Percentiles rank a stretch among this genome's conserved stretches.
These are phyloP conservation scores for Plebejus anna DNA, from an alignment of 2,888 invertebrate species.

Conservation along the genomic window DNA sequence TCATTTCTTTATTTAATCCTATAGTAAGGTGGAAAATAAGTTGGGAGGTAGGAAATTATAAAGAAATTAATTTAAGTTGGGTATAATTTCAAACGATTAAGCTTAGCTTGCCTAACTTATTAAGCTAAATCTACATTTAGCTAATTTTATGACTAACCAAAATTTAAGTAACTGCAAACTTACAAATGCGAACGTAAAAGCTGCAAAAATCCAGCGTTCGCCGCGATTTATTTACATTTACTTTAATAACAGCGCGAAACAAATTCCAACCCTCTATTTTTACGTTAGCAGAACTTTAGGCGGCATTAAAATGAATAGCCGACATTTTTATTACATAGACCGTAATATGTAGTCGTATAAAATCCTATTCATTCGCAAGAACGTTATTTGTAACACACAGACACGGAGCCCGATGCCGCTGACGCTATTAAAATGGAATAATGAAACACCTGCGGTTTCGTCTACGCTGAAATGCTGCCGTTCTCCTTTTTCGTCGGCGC, in stretches of 20 bases:
- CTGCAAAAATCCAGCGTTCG: neutral
- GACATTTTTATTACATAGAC: constrained; percentile 37
- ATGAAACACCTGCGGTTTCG: constrained; percentile 76
- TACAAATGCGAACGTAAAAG: constrained; percentile 21
- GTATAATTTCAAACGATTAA: neutral
- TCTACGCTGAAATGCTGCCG: constrained; percentile 41
- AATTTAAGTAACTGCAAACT: neutral
- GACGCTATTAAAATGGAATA: constrained; percentile 75
- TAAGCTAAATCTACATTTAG: neutral
- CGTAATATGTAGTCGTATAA: constrained; percentile 35
- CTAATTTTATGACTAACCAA: neutral
- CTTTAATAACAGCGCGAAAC: constrained; percentile 24
- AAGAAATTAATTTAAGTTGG: neutral
- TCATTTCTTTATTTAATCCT: no score
- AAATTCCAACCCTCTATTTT: constrained; percentile 26
- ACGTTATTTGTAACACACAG: constrained; percentile 41
- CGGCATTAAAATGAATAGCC: constrained; percentile 33
- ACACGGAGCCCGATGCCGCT: constrained; percentile 58
- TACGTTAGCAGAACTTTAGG: constrained; percentile 30
- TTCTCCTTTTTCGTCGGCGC: constrained; percentile 29
- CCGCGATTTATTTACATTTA: constrained; percentile 16
- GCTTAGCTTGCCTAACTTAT: neutral
- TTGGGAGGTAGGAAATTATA: no score
- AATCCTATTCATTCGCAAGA: constrained; percentile 40
- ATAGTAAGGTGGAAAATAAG: no score